Base-by-base conservation (phyloP, 2,888 invertebrate species). In the Leptopilina syphax region DNA sequence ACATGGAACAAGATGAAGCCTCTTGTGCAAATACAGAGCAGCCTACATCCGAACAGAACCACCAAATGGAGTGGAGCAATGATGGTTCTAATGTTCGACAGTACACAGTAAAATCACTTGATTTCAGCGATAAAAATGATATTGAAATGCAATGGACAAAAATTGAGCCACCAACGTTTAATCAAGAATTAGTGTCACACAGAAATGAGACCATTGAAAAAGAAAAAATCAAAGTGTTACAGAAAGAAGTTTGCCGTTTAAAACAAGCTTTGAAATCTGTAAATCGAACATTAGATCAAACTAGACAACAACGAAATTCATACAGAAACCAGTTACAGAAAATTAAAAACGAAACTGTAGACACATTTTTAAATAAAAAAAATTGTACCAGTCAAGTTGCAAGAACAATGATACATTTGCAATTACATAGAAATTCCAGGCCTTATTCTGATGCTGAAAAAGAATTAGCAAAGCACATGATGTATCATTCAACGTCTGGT, bases 21-120 rank as follows among this genome's bases (percentile, higher is more conserved):
- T n/a, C n/a, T 6, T n/a, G n/a, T 60, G 60, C 13, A 60, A 60
- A 60, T 4, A 60, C n/a, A 27, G 27, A 27, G n/a, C 60, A 60
- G 60, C 60, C 60, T 60, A 18, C 60, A n/a, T n/a, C 5, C n/a
- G 2, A 60, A 60, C n/a, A 60, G n/a, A 60, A 60, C n/a, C 7
- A 60, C n/a, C 60, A 60, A 60, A 60, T 60, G 60, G 18, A 60
- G 60, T 60, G 60, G 60, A 60, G 60, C 60, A 60, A 60, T 7
- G 60, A 60, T 60, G 60, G n/a, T 60, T 60, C 60, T n/a, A 60
- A 60, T 60, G 3, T 60, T 60, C n/a, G n/a, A 60, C n/a, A n/a
- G 18, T 60, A 60, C n/a, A n/a, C n/a, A n/a, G n/a, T n/a, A 18
- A n/a, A n/a, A 18, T 60, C 60, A 60, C 60, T 60, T 60, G 57